phyloP scores from a whole-genome alignment of 2,797 vertebrate species.

The Melanitta fusca region DNA sequence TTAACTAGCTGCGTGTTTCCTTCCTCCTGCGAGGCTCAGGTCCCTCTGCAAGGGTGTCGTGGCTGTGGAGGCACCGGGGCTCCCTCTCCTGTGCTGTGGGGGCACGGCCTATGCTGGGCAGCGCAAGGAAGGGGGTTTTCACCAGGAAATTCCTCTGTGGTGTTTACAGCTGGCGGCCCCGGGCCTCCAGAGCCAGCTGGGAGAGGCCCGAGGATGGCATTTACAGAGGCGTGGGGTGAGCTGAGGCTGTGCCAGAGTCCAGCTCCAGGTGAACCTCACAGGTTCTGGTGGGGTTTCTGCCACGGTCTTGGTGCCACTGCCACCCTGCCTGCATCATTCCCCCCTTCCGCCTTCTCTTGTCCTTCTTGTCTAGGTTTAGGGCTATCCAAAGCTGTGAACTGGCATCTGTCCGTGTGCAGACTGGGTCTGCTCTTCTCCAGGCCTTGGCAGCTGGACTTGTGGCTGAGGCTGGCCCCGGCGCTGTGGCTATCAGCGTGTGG shows the following conservation, averaged over 20 bases:
- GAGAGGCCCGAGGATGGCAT: not conserved
- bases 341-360: not conserved
- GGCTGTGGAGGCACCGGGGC: not conserved
- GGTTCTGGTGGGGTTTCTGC: not conserved
- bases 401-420: not conserved
- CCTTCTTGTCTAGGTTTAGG: conserved; percentile 1
- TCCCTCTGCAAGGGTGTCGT: not conserved
- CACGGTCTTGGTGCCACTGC: not conserved
- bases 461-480: not conserved
- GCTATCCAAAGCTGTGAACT: not conserved
- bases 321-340: not conserved
- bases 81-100: not conserved
- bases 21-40: not conserved
- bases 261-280: not conserved
- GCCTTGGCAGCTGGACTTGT: not conserved
- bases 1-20: not conserved
- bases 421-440: conserved; percentile 21
- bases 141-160: not conserved
- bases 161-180: not conserved
- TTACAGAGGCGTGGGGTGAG: not conserved
- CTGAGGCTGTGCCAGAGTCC: not conserved
- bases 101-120: not conserved
- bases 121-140: not conserved
- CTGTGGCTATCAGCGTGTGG: conserved; percentile 27
- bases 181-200: not conserved